A percentile compares a stretch with the other conserved stretches of the same genome.
Evolutionary conservation across 2,888 invertebrate species (phyloP).

Genomic region (Eristalinus aeneus): DNA sequence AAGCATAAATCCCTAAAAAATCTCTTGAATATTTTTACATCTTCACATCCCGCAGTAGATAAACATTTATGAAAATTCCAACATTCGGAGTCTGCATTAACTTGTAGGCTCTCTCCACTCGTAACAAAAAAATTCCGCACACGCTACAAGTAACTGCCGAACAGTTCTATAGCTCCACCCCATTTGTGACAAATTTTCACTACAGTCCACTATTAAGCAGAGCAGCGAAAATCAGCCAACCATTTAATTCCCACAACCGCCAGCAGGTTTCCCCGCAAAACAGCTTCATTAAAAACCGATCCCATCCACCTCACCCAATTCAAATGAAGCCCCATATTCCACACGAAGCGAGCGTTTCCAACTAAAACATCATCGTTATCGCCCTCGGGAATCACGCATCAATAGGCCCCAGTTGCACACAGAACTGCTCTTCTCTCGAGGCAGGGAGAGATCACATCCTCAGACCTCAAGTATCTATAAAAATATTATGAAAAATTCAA

Average conservation of each 20-base stretch:
- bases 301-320: constrained; percentile 25
- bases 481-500: constrained; percentile 43
- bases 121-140: no score
- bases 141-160: no score
- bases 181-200: no score
- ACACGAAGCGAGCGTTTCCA: constrained; percentile 57
- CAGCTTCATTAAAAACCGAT: constrained; percentile 53
- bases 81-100: no score
- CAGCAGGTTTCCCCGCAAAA: constrained; percentile 18
- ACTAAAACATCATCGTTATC: constrained; percentile 59
- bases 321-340: constrained; percentile 50
- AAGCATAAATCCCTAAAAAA: no score
- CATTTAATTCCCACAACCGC: not conserved
- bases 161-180: no score
- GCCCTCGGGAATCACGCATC: constrained; percentile 6
- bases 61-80: no score
- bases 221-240: no score
- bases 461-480: constrained; percentile 22
- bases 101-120: no score
- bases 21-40: no score
- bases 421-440: constrained; percentile 27
- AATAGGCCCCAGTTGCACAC: constrained; percentile 2
- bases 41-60: no score
- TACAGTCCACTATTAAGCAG: no score
- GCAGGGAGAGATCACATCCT: constrained; percentile 13